Evolutionary conservation across 2,888 invertebrate species (phyloP).

Genomic region (Andrena hattorfiana): DNA sequence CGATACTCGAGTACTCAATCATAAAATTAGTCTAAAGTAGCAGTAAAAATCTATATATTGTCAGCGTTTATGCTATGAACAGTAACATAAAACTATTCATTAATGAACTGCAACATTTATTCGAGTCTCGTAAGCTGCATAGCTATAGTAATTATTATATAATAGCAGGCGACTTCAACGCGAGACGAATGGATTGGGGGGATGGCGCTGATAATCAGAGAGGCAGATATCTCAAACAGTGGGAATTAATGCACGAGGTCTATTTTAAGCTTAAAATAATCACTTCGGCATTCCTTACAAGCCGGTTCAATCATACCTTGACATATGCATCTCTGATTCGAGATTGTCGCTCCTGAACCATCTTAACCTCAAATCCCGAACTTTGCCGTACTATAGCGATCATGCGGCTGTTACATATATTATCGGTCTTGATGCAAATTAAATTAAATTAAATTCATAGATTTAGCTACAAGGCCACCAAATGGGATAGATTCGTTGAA

Average conservation of each 20-base stretch:
- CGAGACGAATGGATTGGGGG: too few species aligned
- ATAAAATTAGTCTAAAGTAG: constrained; percentile 29
- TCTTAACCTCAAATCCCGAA: background rate
- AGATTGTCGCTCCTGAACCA: background rate
- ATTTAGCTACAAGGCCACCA: background rate
- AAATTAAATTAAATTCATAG: too few species aligned
- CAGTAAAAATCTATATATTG: constrained; percentile 21
- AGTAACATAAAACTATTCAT: constrained; percentile 7
- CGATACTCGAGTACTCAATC: constrained; percentile 42
- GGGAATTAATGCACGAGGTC: too few species aligned
- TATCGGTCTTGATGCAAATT: background rate
- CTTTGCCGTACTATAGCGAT: background rate
- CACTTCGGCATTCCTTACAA: too few species aligned
- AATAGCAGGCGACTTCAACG: constrained; percentile 8
- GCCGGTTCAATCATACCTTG: background rate
- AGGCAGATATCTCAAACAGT: too few species aligned
- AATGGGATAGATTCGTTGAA: background rate
- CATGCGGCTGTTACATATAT: background rate
- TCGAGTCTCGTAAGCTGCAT: background rate
- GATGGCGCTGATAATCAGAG: too few species aligned
- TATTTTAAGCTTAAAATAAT: too few species aligned
- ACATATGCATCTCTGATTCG: background rate
- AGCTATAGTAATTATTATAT: constrained; percentile 30
- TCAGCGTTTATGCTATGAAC: constrained; percentile 43
- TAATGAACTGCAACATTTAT: constrained; percentile 20